Base-by-base conservation (phyloP, 1,140 invertebrate genomes). In the Aricia agestis region DNA sequence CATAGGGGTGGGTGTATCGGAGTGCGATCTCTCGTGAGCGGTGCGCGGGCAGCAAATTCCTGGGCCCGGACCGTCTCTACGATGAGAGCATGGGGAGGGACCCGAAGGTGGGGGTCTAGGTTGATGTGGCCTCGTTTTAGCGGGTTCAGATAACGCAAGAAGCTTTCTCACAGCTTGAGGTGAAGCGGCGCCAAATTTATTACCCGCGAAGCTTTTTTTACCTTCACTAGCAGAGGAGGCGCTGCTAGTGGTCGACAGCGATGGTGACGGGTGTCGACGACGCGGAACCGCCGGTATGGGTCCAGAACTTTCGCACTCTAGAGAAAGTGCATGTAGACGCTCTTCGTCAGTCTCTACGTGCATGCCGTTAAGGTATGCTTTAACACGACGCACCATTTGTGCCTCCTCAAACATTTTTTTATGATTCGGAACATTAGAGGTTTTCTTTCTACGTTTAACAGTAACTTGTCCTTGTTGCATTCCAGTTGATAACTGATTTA, bases 361-460 rank as follows among this genome's bases (percentile, higher is more conserved):
- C 93, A 99, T 95, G 81, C 98, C 97, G 61, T 96, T 96, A 41
- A 99, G 92, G 91, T 99, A 99, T 0, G 98, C 97, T 87, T 99
- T 99, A 0, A 99, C 98, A 65, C 98, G 93, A 7, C 98, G 93
- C 17, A 98, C 97, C 98, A 99, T 99, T 92, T 99, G 97, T 31
- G 98, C 97, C 93, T 99, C 98, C 91, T 99, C 98, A 90, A 98
- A 99, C 98, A 99, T 99, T 89, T 98, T 99, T 92, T 99, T 99
- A 57, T 97, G 96, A 91, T 99, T 98, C 0, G 97, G 97, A 0
- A 97, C 95, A 7, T 97, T 96, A 1, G 97, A 95, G 0, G 97
- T 98, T 82, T 98, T 98, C 86, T 98, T 98, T 66, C 97, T 93
- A 79, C 96, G 92, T 83, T 98, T 98, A 2, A 98, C 97, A 0